A percentile compares a stretch with the other conserved stretches of the same genome.
These are phyloP conservation scores for Hyaena hyaena DNA, from an alignment of 2,113 vertebrate species.

Conservation along the genomic window DNA sequence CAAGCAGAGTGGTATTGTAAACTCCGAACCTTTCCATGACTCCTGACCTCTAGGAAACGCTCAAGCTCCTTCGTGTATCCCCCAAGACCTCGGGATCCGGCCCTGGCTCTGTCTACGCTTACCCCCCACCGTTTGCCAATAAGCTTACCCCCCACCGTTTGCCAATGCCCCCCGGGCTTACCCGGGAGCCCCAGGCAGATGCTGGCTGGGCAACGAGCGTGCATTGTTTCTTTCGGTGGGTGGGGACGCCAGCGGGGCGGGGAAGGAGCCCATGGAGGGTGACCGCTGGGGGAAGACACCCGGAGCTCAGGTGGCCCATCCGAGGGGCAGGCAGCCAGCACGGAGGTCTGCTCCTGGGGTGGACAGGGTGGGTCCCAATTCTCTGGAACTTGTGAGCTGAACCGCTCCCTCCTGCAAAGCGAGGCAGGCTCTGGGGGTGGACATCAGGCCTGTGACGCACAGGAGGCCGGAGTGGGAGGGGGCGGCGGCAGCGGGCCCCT, in stretches of 20 bases:
- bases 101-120: neutral
- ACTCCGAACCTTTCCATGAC: neutral
- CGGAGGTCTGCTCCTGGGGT: too few species aligned
- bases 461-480: fast-evolving
- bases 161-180: neutral
- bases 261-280: too few species aligned
- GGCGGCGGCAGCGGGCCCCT: fast-evolving
- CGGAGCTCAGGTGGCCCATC: neutral
- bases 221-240: neutral
- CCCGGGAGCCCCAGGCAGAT: neutral
- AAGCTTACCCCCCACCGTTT: neutral
- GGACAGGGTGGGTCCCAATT: fast-evolving
- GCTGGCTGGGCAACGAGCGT: neutral
- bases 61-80: too few species aligned
- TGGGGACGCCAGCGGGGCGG: neutral
- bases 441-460: fast-evolving
- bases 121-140: too few species aligned
- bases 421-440: fast-evolving
- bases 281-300: fast-evolving
- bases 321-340: fast-evolving
- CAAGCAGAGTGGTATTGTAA: neutral
- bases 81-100: neutral
- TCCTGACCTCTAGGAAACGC: neutral
- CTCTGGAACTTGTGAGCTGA: neutral
- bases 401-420: too few species aligned